A percentile compares a stretch with the other conserved stretches of the same genome.
These are phyloP conservation scores for Pristis pectinata DNA, from an alignment of 2,797 vertebrate genomes.

Conservation along the genomic window DNA sequence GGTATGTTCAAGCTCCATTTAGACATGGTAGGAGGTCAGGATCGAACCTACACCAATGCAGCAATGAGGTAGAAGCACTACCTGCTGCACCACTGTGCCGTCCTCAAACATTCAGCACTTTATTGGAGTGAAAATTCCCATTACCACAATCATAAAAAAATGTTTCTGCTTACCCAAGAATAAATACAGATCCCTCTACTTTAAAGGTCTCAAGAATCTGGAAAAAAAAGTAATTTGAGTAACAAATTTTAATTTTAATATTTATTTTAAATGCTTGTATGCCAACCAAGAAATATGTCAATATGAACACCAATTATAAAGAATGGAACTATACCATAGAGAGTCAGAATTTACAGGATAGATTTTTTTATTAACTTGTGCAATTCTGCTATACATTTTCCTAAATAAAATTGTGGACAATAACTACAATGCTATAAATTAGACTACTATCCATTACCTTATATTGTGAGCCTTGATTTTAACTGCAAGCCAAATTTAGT, in stretches of 20 bases:
- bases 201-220: constrained; percentile 94
- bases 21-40: no score
- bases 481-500: not conserved
- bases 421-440: not conserved
- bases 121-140: not conserved
- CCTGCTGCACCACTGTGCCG: no score
- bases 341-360: not conserved
- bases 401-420: not conserved
- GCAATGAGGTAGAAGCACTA: no score
- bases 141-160: not conserved
- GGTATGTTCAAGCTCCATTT: no score
- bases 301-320: not conserved
- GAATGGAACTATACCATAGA: not conserved
- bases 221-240: not conserved
- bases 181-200: constrained; percentile 83
- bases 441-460: not conserved
- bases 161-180: constrained; percentile 75
- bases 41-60: no score
- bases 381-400: not conserved
- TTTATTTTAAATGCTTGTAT: not conserved
- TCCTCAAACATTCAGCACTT: no score
- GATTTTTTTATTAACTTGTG: not conserved
- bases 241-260: not conserved
- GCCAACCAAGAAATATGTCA: not conserved
- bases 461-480: not conserved